Evolutionary conservation across 2,113 vertebrate genomes (phyloP).

Genomic region (Erpornis zantholeuca): DNA sequence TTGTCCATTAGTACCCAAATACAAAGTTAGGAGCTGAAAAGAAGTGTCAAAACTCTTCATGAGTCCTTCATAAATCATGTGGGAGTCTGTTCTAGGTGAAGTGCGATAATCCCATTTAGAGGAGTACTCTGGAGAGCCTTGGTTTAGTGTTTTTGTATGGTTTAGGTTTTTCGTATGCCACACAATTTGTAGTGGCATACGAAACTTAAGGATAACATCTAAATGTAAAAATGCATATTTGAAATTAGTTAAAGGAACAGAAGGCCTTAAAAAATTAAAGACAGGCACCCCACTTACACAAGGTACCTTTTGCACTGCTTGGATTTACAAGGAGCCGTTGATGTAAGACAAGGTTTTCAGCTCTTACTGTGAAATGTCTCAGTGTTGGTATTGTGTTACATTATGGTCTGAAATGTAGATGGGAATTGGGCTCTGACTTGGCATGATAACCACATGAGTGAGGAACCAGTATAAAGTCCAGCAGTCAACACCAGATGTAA

Average conservation of each 20-base stretch:
- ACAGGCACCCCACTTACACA: accelerated
- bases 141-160: neutral
- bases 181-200: neutral
- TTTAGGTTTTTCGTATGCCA: too few relatives aligned
- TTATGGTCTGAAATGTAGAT: neutral
- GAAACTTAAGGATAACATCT: neutral
- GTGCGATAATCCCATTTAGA: neutral
- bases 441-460: neutral
- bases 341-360: neutral
- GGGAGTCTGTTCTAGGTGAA: neutral
- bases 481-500: neutral
- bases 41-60: neutral
- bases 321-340: neutral
- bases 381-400: accelerated
- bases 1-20: neutral
- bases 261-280: neutral
- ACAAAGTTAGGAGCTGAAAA: neutral
- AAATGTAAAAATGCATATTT: neutral
- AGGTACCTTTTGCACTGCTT: neutral
- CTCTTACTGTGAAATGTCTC: neutral
- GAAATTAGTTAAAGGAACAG: neutral
- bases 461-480: neutral
- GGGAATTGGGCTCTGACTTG: neutral
- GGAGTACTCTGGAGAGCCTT: neutral
- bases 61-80: accelerated